A percentile compares a stretch with the other conserved stretches of the same genome.
These are phyloP conservation scores for Macquaria australasica DNA, from an alignment of 2,113 vertebrate genomes.

Conservation along the genomic window DNA sequence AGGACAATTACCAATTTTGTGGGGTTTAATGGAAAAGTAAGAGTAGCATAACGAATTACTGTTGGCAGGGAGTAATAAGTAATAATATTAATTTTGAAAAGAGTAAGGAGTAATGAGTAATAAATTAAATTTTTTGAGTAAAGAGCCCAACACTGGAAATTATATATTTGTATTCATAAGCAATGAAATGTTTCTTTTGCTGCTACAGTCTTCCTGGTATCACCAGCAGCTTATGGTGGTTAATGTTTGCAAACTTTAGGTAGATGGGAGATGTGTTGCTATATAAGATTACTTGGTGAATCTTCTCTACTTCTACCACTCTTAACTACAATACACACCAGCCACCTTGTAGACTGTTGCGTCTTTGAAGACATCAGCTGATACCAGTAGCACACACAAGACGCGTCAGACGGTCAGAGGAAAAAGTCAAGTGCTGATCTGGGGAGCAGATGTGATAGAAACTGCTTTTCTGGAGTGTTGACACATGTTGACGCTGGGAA, in stretches of 20 bases:
- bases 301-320: neutral
- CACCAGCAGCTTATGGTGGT: neutral
- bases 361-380: neutral
- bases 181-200: neutral
- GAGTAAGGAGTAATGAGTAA: no score
- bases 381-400: neutral
- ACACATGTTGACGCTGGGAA: neutral
- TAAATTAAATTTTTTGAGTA: no score
- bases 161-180: neutral
- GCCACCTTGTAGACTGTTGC: neutral
- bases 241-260: neutral
- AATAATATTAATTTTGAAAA: no score
- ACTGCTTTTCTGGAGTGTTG: neutral
- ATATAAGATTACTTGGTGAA: neutral
- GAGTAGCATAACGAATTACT: no score
- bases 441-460: neutral
- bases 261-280: neutral
- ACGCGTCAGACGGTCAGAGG: neutral
- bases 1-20: no score
- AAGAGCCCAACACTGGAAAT: no score
- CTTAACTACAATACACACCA: neutral
- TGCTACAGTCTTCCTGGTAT: neutral
- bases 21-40: no score
- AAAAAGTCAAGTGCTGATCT: neutral
- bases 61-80: no score